Percentiles rank a stretch among this genome's conserved stretches.
Evolutionary conservation across 2,113 vertebrate genomes (phyloP).

Genomic region (Hucho hucho): DNA sequence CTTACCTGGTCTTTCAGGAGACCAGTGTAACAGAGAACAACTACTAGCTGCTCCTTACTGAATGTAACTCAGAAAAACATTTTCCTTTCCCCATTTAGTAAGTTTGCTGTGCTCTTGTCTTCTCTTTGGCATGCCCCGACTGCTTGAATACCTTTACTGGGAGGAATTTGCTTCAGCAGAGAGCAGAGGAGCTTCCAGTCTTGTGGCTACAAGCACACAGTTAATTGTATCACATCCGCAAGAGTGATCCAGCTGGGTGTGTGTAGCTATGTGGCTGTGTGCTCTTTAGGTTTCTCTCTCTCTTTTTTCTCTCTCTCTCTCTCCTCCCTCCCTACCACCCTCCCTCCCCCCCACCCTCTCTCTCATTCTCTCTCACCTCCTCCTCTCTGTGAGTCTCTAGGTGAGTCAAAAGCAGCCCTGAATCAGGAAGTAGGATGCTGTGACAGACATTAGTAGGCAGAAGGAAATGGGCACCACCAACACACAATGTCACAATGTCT

Average conservation of each 20-base stretch:
- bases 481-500: constrained; percentile 68
- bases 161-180: constrained; percentile 53
- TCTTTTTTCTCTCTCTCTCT: background rate
- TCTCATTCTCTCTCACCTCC: constrained; percentile 15
- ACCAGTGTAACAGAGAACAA: constrained; percentile 5
- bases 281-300: constrained; percentile 16
- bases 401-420: constrained; percentile 75
- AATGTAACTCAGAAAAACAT: constrained; percentile 16
- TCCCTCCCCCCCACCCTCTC: background rate
- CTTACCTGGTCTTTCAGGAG: background rate
- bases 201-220: constrained; percentile 83
- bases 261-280: constrained; percentile 28
- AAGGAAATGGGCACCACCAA: background rate
- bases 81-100: constrained; percentile 5
- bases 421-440: constrained; percentile 85
- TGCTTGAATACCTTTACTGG: constrained; percentile 42
- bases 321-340: background rate
- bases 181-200: constrained; percentile 49
- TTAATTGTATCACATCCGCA: constrained; percentile 88
- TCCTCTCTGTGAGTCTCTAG: constrained; percentile 44
- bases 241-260: constrained; percentile 65
- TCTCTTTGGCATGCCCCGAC: background rate
- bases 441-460: constrained; percentile 48
- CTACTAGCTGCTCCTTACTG: constrained; percentile 8
- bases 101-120: constrained; percentile 37